Evolutionary conservation across 2,113 vertebrate species (phyloP).

Genomic region (Pseudonaja textilis): DNA sequence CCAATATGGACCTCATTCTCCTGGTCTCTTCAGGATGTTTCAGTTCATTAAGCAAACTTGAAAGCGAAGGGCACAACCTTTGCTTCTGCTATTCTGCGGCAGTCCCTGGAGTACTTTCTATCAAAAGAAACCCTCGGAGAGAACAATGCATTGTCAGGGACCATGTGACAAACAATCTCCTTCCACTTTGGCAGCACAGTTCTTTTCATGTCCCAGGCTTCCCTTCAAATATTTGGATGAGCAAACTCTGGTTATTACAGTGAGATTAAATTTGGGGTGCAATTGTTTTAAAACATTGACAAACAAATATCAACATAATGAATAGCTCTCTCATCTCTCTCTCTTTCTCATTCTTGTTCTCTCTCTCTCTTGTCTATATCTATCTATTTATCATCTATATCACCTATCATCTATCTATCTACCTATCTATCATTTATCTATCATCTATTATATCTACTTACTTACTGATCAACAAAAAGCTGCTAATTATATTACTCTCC

Average conservation of each 20-base stretch:
- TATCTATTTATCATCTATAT: too few species aligned
- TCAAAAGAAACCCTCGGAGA: conserved; percentile 18
- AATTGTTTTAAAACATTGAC: not conserved
- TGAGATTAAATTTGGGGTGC: not conserved
- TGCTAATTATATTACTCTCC: too few species aligned
- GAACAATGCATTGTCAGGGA: conserved; percentile 16
- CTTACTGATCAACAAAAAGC: too few species aligned
- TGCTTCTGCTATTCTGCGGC: conserved; percentile 8
- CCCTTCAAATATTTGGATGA: not conserved
- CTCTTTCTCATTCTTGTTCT: too few species aligned
- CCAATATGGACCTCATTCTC: conserved; percentile 29
- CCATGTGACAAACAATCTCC: conserved; percentile 8
- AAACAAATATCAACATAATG: not conserved
- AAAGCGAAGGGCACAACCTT: conserved; percentile 28
- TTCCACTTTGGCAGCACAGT: not conserved
- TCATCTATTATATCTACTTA: too few species aligned
- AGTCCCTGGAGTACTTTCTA: conserved; percentile 22
- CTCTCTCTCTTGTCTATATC: not conserved
- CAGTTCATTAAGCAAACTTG: conserved; percentile 31
- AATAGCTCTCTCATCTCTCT: not conserved
- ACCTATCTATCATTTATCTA: not conserved
- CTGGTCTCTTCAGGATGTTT: conserved; percentile 17
- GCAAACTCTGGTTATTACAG: not conserved
- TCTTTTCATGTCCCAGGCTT: not conserved
- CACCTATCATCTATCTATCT: not conserved